Conservation (phyloP, 2,888 invertebrate species). For the Morpho deidamia region DNA sequence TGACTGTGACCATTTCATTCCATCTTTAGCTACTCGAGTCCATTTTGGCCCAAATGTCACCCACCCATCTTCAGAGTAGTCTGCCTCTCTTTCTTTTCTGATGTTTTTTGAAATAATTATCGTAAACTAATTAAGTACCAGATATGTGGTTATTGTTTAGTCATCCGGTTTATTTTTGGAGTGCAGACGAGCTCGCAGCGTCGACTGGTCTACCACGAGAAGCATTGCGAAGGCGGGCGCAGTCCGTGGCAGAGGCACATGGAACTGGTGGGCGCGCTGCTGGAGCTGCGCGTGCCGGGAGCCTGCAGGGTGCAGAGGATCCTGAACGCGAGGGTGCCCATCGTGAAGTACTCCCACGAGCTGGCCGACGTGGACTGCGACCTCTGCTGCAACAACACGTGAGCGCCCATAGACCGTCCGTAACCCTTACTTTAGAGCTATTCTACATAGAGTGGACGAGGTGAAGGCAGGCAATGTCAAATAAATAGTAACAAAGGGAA, state of each 20-base stretch:
- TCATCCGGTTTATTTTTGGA: neutral
- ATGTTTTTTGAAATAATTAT: too few species aligned
- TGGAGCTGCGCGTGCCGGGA: conserved; percentile 86
- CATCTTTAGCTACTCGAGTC: too few species aligned
- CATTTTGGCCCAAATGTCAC: too few species aligned
- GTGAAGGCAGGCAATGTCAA: too few species aligned
- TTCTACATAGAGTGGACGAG: too few species aligned
- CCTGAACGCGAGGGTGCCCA: conserved; percentile 91
- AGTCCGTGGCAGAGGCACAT: conserved; percentile 84
- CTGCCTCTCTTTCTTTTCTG: too few species aligned
- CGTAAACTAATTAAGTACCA: neutral
- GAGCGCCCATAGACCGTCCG: conserved; percentile 44
- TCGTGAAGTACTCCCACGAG: conserved; percentile 90
- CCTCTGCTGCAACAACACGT: conserved; percentile 89
- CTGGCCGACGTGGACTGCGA: conserved; percentile 90
- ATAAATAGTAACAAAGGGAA: too few species aligned
- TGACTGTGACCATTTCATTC: too few species aligned
- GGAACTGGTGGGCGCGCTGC: conserved; percentile 83
- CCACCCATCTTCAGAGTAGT: too few species aligned
- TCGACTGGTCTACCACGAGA: conserved; percentile 60
- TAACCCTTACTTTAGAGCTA: too few species aligned
- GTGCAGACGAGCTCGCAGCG: conserved; percentile 35
- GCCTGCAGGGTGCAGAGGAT: conserved; percentile 84
- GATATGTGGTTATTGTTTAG: neutral
- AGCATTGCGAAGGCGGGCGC: conserved; percentile 64